These are phyloP conservation scores for Ephydatia muelleri DNA, from an alignment of 37 sponge, comb jelly and placozoan genomes.

Conservation along the genomic window DNA sequence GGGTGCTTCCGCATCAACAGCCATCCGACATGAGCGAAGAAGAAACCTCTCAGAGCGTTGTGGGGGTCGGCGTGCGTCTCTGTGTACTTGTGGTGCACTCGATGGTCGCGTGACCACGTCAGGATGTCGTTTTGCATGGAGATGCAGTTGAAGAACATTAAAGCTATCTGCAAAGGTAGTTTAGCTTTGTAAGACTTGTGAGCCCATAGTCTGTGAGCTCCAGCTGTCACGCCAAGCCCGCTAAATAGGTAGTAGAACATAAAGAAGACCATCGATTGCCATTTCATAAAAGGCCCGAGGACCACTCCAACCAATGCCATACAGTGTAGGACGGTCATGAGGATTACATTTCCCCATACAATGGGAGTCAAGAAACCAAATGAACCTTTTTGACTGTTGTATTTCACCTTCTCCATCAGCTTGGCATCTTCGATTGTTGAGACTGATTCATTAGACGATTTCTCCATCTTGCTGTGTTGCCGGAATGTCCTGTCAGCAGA, in stretches of 20 bases:
- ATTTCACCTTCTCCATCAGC: too few species aligned
- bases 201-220: conserved; percentile 96
- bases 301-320: conserved; percentile 11
- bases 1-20: conserved; percentile 95
- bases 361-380: conserved; percentile 63
- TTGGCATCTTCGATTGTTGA: too few species aligned
- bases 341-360: conserved; percentile 72
- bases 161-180: conserved; percentile 54
- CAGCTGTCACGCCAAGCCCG: conserved; percentile 96
- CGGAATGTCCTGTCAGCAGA: too few species aligned
- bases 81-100: conserved; percentile 96
- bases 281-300: conserved; percentile 22
- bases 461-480: too few species aligned
- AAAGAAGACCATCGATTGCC: conserved; percentile 55
- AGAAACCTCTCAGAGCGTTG: conserved; percentile 95
- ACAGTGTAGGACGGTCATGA: conserved; percentile 47
- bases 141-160: conserved; percentile 87
- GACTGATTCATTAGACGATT: too few species aligned
- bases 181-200: conserved; percentile 93
- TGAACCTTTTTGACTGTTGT: conserved; percentile 3
- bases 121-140: conserved; percentile 88
- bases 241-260: conserved; percentile 59
- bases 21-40: conserved; percentile 99
- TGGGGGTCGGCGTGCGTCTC: conserved; percentile 98
- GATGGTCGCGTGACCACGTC: conserved; percentile 94